Percentiles rank a stretch among this genome's conserved stretches.
Evolutionary conservation across 2,113 vertebrate genomes (phyloP).

Genomic region (Proterorhinus semilunaris): DNA sequence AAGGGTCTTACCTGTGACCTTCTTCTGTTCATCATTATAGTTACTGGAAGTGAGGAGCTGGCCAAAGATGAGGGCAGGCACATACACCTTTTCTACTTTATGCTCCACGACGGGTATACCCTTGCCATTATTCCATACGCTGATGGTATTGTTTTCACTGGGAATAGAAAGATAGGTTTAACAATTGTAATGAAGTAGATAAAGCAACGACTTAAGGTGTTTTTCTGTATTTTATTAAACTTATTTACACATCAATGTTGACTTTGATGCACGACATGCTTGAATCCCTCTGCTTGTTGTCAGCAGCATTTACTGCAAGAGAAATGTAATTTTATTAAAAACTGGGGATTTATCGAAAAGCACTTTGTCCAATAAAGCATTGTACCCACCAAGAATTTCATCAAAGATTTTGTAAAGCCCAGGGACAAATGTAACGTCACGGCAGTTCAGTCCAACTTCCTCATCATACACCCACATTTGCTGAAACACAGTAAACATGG

Average conservation of each 20-base stretch:
- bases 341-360: too few species aligned
- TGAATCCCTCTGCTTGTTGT: slow-evolving; percentile 97
- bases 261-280: slow-evolving; percentile 94
- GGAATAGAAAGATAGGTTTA: not conserved
- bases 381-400: slow-evolving; percentile 92
- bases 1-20: slow-evolving; percentile 89
- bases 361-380: not conserved
- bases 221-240: not conserved
- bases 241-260: slow-evolving; percentile 91
- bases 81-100: slow-evolving; percentile 95
- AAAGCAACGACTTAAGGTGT: not conserved
- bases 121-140: slow-evolving; percentile 97
- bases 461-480: slow-evolving; percentile 99
- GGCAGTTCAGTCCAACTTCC: slow-evolving; percentile 84
- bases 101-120: slow-evolving; percentile 97
- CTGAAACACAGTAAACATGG: slow-evolving; percentile 60
- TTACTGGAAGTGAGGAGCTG: slow-evolving; percentile 98
- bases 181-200: not conserved
- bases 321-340: not conserved
- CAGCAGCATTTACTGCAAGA: slow-evolving; percentile 89
- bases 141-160: slow-evolving; percentile 94
- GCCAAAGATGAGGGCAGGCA: slow-evolving; percentile 98
- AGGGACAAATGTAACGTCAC: slow-evolving; percentile 93
- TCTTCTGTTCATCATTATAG: slow-evolving; percentile 94
- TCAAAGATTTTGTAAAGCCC: slow-evolving; percentile 99